Percentiles rank a stretch among this genome's conserved stretches.
Conservation (phyloP, 2,888 invertebrate genomes). For the Drosophila limbata region DNA sequence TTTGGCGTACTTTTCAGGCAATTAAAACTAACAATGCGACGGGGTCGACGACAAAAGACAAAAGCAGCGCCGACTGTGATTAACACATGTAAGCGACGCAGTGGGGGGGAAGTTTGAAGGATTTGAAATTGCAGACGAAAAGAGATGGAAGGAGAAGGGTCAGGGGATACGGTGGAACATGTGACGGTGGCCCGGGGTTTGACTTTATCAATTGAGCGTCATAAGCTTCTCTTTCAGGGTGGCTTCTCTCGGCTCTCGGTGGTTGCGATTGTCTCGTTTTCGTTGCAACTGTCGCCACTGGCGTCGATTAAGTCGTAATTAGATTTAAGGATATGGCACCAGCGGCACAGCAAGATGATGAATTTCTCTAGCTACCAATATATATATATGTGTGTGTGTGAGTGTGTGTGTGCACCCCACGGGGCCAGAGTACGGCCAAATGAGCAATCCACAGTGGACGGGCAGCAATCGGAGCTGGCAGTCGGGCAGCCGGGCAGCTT, state of each 20-base stretch:
- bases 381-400: neutral
- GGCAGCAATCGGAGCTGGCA: slow-evolving; percentile 46
- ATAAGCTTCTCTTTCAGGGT: slow-evolving; percentile 65
- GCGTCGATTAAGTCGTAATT: slow-evolving; percentile 86
- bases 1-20: slow-evolving; percentile 75
- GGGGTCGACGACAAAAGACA: slow-evolving; percentile 54
- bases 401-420: slow-evolving; percentile 62
- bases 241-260: slow-evolving; percentile 45
- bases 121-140: slow-evolving; percentile 24
- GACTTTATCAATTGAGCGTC: slow-evolving; percentile 84
- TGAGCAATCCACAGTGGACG: slow-evolving; percentile 71
- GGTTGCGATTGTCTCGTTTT: slow-evolving; percentile 60
- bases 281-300: slow-evolving; percentile 83
- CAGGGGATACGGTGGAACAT: slow-evolving; percentile 43
- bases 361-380: slow-evolving; percentile 71
- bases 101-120: slow-evolving; percentile 53
- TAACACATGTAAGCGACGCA: slow-evolving; percentile 81
- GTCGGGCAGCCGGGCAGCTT: slow-evolving; percentile 60
- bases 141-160: slow-evolving; percentile 18
- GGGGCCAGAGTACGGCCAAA: slow-evolving; percentile 66
- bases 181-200: slow-evolving; percentile 72
- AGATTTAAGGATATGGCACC: slow-evolving; percentile 85
- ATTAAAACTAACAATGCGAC: slow-evolving; percentile 79
- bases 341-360: slow-evolving; percentile 83
- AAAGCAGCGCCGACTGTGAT: slow-evolving; percentile 73